Base-by-base conservation (phyloP, 2,113 vertebrate genomes). In the Cnemophilus loriae region DNA sequence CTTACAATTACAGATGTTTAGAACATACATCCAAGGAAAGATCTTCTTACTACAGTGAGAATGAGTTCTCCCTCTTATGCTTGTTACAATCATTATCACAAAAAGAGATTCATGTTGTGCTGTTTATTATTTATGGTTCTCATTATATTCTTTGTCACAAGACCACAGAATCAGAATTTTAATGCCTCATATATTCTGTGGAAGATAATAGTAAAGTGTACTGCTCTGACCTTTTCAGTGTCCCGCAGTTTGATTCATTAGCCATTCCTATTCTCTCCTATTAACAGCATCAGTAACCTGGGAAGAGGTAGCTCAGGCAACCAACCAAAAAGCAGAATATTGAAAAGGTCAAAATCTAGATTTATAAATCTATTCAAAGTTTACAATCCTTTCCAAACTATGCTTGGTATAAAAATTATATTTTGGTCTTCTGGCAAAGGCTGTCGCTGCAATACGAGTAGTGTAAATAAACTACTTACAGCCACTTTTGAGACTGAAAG, bases 101-200 rank as follows among this genome's bases (percentile, higher is more conserved):
- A 86, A 86, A 95, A 95, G 91, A 97, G 83, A 97, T 97, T 96
- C 85, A 96, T 97, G 84, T 95, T 93, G 65, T 94, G 84, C 47
- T 97, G 86, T 96, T 98, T 98, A 97, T 97, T 97, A 97, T 97
- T 97, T 97, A 97, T 97, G 87, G 86, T 93, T 95, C 94, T 97
- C 94, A 97, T 98, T 97, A 97, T 87, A 97, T 93, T 97, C 91
- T 97, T 98, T 97, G 93, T 97, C 96, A 97, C 83, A 96, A 91
- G 90, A 96, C 37, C 81, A 57, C 68, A 79, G 74, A 85, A 95
- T 85, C 74, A n/a, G 74, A 97, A 98, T 97, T 97, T 98, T 96
- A 97, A 97, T 97, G 73, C 83, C 88, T 92, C 97, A 93, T 97
- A 97, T 97, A 97, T 96, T 97, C 87, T 87, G 50, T 52, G 81